Conservation (phyloP, 2,888 invertebrate species). For the Ceratothoa steindachneri region DNA sequence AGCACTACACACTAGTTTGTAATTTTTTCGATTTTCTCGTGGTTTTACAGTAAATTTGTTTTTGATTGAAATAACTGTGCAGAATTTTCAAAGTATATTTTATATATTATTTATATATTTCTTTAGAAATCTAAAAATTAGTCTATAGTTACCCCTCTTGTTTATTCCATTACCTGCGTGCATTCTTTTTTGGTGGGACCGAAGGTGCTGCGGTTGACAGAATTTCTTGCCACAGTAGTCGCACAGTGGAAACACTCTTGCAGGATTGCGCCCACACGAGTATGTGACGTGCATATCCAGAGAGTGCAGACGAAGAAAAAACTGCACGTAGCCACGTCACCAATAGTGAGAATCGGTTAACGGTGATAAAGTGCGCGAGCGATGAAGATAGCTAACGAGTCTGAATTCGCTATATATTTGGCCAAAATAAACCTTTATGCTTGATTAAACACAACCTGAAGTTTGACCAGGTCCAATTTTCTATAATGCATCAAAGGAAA, state of each 20-base stretch:
- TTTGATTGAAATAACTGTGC: too few relatives aligned
- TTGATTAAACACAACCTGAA: too few relatives aligned
- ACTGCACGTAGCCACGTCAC: constrained; percentile 52
- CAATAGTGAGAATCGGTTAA: background rate
- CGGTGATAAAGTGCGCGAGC: background rate
- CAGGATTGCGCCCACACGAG: constrained; percentile 69
- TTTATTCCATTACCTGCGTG: constrained; percentile 59
- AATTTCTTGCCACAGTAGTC: constrained; percentile 71
- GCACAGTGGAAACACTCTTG: constrained; percentile 66
- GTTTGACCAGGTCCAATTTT: too few relatives aligned
- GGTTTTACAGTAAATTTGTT: too few relatives aligned
- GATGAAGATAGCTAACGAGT: too few relatives aligned
- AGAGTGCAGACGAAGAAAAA: constrained; percentile 68
- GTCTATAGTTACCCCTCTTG: too few relatives aligned
- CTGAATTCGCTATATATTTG: too few relatives aligned
- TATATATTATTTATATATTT: background rate
- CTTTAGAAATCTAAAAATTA: background rate
- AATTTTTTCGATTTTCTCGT: too few relatives aligned
- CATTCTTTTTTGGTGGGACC: constrained; percentile 64
- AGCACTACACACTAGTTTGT: too few relatives aligned
- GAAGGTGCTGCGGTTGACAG: constrained; percentile 70
- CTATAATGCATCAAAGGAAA: too few relatives aligned
- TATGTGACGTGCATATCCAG: constrained; percentile 72
- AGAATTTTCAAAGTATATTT: background rate
- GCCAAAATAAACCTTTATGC: too few relatives aligned